A percentile compares a stretch with the other conserved stretches of the same genome.
Conservation (phyloP, 53 echinoderm and acorn worm species). For the Zoroaster sp. region DNA sequence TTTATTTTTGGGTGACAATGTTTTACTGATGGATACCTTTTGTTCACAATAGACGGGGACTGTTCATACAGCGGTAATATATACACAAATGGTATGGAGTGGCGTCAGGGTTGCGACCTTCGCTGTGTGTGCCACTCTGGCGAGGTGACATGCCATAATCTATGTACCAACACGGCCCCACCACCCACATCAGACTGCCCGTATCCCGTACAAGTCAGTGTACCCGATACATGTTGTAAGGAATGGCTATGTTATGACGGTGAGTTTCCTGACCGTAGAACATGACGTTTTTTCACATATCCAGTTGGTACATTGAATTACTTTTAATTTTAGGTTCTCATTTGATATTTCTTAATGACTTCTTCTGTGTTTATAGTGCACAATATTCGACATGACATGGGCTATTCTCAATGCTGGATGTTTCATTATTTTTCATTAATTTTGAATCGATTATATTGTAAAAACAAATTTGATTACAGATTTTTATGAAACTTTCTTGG, state of each 20-base stretch:
- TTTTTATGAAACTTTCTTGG: no score
- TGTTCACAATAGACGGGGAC: constrained; percentile 73
- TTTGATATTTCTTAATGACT: no score
- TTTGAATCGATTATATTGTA: no score
- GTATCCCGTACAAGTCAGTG: constrained; percentile 82
- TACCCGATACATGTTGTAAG: constrained; percentile 95
- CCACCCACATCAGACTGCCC: constrained; percentile 65
- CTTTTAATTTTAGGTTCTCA: no score
- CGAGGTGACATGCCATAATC: constrained; percentile 78
- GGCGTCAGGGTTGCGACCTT: constrained; percentile 89
- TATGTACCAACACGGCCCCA: constrained; percentile 73
- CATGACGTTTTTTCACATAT: no score
- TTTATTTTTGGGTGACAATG: not conserved
- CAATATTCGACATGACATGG: no score
- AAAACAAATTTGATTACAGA: no score
- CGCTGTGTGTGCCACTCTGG: constrained; percentile 81
- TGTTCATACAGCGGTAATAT: constrained; percentile 83
- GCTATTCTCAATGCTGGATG: no score
- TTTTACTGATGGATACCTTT: not conserved
- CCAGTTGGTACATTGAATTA: no score
- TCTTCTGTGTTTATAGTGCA: no score
- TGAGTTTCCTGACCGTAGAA: no score
- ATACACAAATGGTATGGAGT: constrained; percentile 90
- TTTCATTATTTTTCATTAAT: no score
- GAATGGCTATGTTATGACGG: constrained; percentile 96